phyloP scores from a whole-genome alignment of 2,888 invertebrate genomes.

The Andrena chrysosceles region DNA sequence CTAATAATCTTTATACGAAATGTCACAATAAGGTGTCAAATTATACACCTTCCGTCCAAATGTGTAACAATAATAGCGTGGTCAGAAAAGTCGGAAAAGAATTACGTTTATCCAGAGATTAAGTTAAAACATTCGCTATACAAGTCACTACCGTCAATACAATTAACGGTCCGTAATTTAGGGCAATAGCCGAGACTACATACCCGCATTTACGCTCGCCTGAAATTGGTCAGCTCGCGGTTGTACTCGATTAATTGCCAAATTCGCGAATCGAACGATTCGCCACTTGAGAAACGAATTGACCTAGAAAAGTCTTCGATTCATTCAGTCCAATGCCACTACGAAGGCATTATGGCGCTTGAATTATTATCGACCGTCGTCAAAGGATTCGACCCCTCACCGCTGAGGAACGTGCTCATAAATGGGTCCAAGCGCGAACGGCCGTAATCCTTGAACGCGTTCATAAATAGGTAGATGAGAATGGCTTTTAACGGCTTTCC shows the following conservation, averaged over 20 bases:
- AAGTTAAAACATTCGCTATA: slow-evolving; percentile 21
- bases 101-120: slow-evolving; percentile 20
- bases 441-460: slow-evolving; percentile 40
- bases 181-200: slow-evolving; percentile 6
- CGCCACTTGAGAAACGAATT: slow-evolving; percentile 1
- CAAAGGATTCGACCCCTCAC: slow-evolving; percentile 43
- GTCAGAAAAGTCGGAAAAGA: slow-evolving; percentile 8
- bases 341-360: slow-evolving; percentile 26
- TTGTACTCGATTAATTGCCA: slow-evolving; percentile 12
- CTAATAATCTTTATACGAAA: background rate
- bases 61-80: background rate
- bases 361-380: slow-evolving; percentile 47
- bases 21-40: no score
- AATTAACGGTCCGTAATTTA: slow-evolving; percentile 51
- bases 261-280: slow-evolving; percentile 5
- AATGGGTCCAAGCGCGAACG: slow-evolving; percentile 34
- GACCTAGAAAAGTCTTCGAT: slow-evolving; percentile 25
- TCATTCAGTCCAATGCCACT: slow-evolving; percentile 14
- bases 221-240: background rate
- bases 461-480: slow-evolving; percentile 43
- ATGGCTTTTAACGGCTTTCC: slow-evolving; percentile 47
- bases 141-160: slow-evolving; percentile 36
- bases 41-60: background rate
- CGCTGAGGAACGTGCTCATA: slow-evolving; percentile 22
- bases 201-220: background rate